phyloP scores from a whole-genome alignment of 2,113 vertebrate genomes.

The Casuarius casuarius region DNA sequence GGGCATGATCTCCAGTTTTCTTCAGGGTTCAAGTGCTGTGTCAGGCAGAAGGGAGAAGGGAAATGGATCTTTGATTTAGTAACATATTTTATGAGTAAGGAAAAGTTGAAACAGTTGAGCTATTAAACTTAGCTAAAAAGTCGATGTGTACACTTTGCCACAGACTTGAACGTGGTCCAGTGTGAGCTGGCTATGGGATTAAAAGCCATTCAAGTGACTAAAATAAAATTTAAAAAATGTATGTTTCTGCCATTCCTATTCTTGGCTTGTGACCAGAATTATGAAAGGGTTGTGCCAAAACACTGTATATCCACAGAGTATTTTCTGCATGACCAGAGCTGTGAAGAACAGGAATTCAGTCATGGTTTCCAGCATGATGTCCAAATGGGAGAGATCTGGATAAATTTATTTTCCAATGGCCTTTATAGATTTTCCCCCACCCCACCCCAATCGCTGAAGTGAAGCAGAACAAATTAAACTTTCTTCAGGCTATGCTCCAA shows the following conservation, averaged over 20 bases:
- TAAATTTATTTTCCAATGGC: background rate
- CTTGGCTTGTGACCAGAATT: background rate
- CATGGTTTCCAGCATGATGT: conserved; percentile 24
- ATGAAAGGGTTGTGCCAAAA: conserved; percentile 27
- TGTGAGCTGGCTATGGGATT: conserved; percentile 3
- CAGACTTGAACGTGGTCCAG: background rate
- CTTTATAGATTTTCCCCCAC: background rate
- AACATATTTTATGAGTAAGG: background rate
- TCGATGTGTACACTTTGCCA: background rate
- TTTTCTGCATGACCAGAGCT: conserved; percentile 20
- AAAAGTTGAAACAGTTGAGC: background rate
- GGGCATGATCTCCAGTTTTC: background rate
- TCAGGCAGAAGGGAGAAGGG: background rate
- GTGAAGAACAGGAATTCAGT: background rate
- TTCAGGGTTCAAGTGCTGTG: background rate
- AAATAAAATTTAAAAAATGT: conserved; percentile 41
- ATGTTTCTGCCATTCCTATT: background rate
- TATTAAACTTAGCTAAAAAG: background rate
- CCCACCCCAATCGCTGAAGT: background rate
- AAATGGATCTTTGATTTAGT: background rate
- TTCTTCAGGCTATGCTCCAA: background rate
- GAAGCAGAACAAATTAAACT: conserved; percentile 29
- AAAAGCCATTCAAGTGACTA: conserved; percentile 11
- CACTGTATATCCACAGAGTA: conserved; percentile 6
- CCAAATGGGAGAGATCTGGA: background rate